Base-by-base conservation (phyloP, 2,113 vertebrate species). In the Ammodytes marinus region DNA sequence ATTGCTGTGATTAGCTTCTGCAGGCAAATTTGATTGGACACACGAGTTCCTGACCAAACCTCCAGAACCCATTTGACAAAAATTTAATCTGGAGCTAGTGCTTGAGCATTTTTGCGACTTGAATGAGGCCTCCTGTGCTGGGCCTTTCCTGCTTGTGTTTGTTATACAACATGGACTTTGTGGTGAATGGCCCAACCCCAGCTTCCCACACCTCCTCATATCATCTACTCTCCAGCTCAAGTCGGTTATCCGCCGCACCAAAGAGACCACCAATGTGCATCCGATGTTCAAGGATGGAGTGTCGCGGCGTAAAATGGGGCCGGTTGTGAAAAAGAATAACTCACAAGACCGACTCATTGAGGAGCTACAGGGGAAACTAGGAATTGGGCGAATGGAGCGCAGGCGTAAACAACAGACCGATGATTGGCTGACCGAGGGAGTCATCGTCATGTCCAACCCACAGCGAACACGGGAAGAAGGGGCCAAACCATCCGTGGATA, bases 221-320 rank as follows among this genome's bases (percentile, higher is more conserved):
- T 88, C 66, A 27, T 89, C 80, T 78, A 15, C 78, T 79, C 86
- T 92, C 74, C 79, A 99, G 98, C 97, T 99, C 90, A 97, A 98
- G 89, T 98, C 97, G 27, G 96, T 99, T 90, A 99, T 99, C 93
- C 96, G 96, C 89, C 97, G 98, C 93, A 99, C 98, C 88, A 98
- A 97, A 94, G 97, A 99, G 94, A 97, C 96, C 0, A 50, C 95
- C 19, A 97, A 99, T 9, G 96, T 97, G 39, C 98, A 99, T 86
- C 98, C 98, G 40, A 98, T 99, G 98, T 98, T 93, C 91, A 96
- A 96, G 42, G 97, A 99, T 12, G 95, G 95, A 68, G 92, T 96
- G 63, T 95, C 96, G 45, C 96, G 97, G 35, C 96, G 95, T 84
- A 97, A 97, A 89, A 94, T 97, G 95, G 97, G 96, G 27, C 97